phyloP scores from a whole-genome alignment of 2,797 vertebrate genomes.

The Oreochromis grahami region DNA sequence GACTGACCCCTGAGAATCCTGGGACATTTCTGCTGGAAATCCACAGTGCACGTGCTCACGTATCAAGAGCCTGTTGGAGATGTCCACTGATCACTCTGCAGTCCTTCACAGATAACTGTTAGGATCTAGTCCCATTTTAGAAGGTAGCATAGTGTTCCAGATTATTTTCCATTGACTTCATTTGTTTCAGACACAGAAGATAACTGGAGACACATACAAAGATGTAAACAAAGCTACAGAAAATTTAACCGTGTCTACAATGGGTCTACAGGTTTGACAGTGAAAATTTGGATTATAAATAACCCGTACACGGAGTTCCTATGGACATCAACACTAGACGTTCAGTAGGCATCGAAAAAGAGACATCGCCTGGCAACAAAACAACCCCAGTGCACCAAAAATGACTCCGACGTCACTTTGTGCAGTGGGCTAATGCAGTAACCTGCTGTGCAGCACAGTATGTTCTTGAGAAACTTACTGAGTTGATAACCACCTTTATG shows the following conservation, averaged over 20 bases:
- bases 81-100: background rate
- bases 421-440: background rate
- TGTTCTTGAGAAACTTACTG: background rate
- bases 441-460: background rate
- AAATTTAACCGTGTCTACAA: background rate
- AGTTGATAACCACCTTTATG: background rate
- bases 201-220: rapidly evolving
- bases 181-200: background rate
- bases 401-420: background rate
- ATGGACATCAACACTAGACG: rapidly evolving
- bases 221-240: background rate
- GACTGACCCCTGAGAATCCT: background rate
- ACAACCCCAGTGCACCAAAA: background rate
- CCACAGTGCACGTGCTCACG: background rate
- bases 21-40: background rate
- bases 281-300: background rate
- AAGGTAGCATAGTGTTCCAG: background rate
- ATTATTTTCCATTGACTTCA: background rate
- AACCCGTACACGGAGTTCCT: rapidly evolving
- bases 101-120: background rate
- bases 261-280: background rate
- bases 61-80: background rate
- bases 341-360: background rate
- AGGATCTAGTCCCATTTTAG: background rate
- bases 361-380: background rate